phyloP scores from a whole-genome alignment of 64 coral and sea anemone genomes.

The Platygyra sinensis region DNA sequence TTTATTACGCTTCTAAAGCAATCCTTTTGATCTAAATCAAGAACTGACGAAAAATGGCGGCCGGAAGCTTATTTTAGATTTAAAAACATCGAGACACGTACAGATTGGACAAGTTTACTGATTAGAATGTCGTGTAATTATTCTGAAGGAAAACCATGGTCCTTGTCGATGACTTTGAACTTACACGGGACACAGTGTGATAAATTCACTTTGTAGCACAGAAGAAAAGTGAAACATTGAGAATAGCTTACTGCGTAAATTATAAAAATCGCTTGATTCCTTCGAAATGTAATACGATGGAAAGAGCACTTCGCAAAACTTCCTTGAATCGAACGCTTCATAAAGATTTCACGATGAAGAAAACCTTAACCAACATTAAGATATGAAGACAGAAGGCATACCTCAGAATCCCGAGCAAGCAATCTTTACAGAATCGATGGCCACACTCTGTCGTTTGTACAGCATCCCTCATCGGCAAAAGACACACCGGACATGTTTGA shows the following conservation, averaged over 20 bases:
- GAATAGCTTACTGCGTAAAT: neutral
- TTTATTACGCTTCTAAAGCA: neutral
- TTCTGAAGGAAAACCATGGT: no score
- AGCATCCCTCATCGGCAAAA: constrained; percentile 9
- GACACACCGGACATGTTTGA: constrained; percentile 28
- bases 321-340: neutral
- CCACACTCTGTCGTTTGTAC: constrained; percentile 33
- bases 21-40: neutral
- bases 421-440: constrained; percentile 32
- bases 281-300: neutral
- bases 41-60: neutral
- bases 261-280: neutral
- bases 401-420: constrained; percentile 8
- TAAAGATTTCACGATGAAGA: neutral
- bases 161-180: no score
- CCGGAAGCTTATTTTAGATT: neutral
- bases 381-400: neutral
- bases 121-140: no score
- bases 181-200: no score
- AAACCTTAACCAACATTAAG: neutral
- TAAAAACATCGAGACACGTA: no score
- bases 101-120: no score
- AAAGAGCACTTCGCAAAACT: neutral
- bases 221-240: neutral
- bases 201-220: neutral